A percentile compares a stretch with the other conserved stretches of the same genome.
Evolutionary conservation across 30 jellyfish, hydroid and myxozoan species (phyloP).

Genomic region (Morbakka virulenta): DNA sequence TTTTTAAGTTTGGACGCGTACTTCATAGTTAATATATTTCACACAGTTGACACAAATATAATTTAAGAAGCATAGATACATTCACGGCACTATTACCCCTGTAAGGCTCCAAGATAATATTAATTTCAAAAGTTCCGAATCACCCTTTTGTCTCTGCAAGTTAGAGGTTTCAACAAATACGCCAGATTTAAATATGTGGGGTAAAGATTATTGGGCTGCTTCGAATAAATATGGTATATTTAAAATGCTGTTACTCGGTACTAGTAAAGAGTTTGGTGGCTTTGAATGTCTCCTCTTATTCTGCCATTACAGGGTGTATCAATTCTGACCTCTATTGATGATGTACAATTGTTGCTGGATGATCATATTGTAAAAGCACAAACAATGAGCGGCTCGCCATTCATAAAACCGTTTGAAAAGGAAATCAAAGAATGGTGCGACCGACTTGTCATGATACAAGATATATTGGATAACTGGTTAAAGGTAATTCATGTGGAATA

Average conservation of each 20-base stretch:
- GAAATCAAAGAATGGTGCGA: conserved; percentile 94
- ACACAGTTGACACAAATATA: no score
- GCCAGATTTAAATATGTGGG: no score
- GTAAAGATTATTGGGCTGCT: no score
- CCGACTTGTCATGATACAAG: conserved; percentile 84
- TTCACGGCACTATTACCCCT: background rate
- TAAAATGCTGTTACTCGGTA: no score
- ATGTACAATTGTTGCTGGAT: conserved; percentile 81
- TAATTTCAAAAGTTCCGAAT: no score
- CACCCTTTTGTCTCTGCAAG: no score
- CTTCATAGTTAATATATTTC: background rate
- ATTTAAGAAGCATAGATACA: background rate
- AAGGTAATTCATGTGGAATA: no score
- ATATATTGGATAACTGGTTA: conserved; percentile 89
- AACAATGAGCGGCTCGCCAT: conserved; percentile 98
- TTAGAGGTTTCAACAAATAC: no score
- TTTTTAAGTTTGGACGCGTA: background rate
- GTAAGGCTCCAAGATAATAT: background rate
- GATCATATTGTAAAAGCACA: conserved; percentile 94
- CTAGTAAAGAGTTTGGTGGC: no score
- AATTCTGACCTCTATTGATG: conserved; percentile 85
- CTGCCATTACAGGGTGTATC: conserved; percentile 85
- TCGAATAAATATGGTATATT: no score
- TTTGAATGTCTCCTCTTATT: no score
- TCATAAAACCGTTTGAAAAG: conserved; percentile 88